phyloP scores from a whole-genome alignment of 2,888 invertebrate species.

The Zygaena filipendulae region DNA sequence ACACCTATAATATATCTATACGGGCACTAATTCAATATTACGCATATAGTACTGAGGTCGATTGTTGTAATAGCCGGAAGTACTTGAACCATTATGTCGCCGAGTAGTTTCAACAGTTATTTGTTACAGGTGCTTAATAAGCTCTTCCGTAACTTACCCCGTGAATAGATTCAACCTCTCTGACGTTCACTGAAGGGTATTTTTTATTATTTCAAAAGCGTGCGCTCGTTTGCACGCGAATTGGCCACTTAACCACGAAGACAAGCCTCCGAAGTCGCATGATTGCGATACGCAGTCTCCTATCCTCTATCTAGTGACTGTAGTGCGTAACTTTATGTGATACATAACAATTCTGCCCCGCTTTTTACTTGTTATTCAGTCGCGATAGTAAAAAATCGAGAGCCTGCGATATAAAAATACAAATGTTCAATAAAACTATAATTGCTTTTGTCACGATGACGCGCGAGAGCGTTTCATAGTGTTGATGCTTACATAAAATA shows the following conservation, averaged over 20 bases:
- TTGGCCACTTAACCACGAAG: slow-evolving; percentile 68
- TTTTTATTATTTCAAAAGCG: slow-evolving; percentile 67
- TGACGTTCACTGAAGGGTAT: slow-evolving; percentile 46
- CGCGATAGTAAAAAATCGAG: slow-evolving; percentile 27
- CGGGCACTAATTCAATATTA: too few species aligned
- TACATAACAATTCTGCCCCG: slow-evolving; percentile 58
- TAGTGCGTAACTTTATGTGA: slow-evolving; percentile 52
- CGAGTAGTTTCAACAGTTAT: too few species aligned
- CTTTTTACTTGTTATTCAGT: slow-evolving; percentile 52
- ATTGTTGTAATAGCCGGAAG: too few species aligned
- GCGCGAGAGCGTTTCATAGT: slow-evolving; percentile 14
- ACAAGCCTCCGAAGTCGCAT: slow-evolving; percentile 38
- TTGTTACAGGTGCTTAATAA: too few species aligned
- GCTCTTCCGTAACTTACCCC: too few species aligned
- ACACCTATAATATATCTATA: too few species aligned
- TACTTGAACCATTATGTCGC: too few species aligned
- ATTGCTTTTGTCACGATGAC: slow-evolving; percentile 28
- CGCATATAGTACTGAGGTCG: too few species aligned
- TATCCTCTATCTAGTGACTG: slow-evolving; percentile 41
- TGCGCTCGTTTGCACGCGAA: slow-evolving; percentile 69
- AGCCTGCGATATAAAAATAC: slow-evolving; percentile 22
- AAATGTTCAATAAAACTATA: slow-evolving; percentile 29
- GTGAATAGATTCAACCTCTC: too few species aligned
- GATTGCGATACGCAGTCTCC: too few species aligned
- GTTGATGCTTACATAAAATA: slow-evolving; percentile 20